These are phyloP conservation scores for Myiothlypis coronata DNA, from an alignment of 2,797 vertebrate species.

Conservation along the genomic window DNA sequence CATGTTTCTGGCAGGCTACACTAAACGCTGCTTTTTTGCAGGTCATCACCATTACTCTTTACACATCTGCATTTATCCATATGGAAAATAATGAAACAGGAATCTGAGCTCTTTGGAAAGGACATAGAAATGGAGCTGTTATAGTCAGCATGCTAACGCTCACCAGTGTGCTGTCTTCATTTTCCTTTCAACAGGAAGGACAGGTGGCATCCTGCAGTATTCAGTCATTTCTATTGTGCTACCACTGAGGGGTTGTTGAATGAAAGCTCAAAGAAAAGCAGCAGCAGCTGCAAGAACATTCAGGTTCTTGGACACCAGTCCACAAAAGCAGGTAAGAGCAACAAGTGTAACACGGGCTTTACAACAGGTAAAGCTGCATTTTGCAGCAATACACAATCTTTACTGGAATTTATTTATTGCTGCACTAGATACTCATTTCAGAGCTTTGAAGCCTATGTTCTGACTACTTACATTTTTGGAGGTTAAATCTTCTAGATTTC, in stretches of 20 bases:
- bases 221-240: not conserved
- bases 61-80: not conserved
- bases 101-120: not conserved
- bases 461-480: not conserved
- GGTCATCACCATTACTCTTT: not conserved
- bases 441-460: not conserved
- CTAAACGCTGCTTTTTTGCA: not conserved
- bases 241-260: not conserved
- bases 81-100: not conserved
- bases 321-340: not conserved
- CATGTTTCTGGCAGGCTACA: not conserved
- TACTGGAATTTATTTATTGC: not conserved
- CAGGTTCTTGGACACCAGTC: not conserved
- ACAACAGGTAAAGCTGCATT: not conserved
- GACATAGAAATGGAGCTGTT: not conserved
- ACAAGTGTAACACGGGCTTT: not conserved
- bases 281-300: not conserved
- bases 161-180: not conserved
- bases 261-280: not conserved
- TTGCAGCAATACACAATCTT: not conserved
- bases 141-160: accelerated
- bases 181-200: not conserved
- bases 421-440: not conserved
- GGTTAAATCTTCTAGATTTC: not conserved
- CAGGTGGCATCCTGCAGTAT: not conserved